These are phyloP conservation scores for Dallia pectoralis DNA, from an alignment of 2,797 vertebrate genomes.

Conservation along the genomic window DNA sequence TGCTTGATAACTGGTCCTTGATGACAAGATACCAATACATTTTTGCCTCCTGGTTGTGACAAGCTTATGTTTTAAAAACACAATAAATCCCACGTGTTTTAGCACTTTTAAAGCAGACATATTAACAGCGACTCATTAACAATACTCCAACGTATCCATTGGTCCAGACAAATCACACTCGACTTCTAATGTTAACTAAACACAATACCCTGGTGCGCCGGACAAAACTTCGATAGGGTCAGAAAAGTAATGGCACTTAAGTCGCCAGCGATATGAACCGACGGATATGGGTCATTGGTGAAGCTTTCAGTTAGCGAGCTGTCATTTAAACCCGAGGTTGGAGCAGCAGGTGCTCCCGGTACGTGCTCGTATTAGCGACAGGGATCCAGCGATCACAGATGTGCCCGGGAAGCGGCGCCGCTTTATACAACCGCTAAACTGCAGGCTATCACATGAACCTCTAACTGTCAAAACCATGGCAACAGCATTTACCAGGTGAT, in stretches of 20 bases:
- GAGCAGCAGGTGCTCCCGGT: conserved; percentile 67
- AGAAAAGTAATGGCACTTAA: conserved; percentile 20
- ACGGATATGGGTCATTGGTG: conserved; percentile 53
- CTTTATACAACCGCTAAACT: conserved; percentile 27
- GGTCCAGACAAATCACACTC: not conserved
- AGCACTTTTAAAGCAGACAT: not conserved
- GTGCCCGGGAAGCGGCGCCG: conserved; percentile 42
- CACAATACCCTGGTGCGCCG: not conserved
- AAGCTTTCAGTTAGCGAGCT: conserved; percentile 44
- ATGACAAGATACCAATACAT: conserved; percentile 26
- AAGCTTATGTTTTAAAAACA: too few species aligned
- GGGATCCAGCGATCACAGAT: conserved; percentile 57
- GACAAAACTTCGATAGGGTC: too few species aligned
- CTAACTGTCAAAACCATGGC: conserved; percentile 70
- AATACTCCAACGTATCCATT: not conserved
- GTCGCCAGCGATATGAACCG: conserved; percentile 58
- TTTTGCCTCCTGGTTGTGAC: conserved; percentile 1
- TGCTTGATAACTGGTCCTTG: conserved; percentile 38
- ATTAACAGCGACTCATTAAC: not conserved
- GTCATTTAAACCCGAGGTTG: conserved; percentile 59
- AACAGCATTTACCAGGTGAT: conserved; percentile 61
- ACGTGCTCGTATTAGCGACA: conserved; percentile 59
- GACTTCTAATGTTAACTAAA: conserved; percentile 1
- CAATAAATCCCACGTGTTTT: too few species aligned
- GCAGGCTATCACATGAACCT: conserved; percentile 52